Percentiles rank a stretch among this genome's conserved stretches.
phyloP scores from a whole-genome alignment of 2,797 vertebrate species.

The Hydrophis major region DNA sequence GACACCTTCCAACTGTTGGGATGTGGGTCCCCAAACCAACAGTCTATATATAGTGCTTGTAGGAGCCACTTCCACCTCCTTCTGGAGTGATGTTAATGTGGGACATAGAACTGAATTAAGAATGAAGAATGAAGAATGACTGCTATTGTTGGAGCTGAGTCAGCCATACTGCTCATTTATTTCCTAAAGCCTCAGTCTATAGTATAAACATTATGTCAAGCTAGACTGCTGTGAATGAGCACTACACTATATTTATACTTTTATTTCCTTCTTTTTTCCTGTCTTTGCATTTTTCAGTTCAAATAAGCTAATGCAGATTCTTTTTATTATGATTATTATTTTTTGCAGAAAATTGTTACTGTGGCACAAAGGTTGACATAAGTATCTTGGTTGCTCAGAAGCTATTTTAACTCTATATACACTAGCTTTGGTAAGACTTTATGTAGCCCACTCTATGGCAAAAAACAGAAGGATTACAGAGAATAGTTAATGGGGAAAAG shows the following conservation, averaged over 20 bases:
- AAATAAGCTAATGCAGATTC: conserved; percentile 39
- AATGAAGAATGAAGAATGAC: background rate
- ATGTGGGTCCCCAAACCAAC: background rate
- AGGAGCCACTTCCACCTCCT: background rate
- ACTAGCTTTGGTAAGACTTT: background rate
- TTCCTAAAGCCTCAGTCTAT: conserved; percentile 8
- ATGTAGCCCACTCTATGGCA: conserved; percentile 51
- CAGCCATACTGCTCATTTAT: background rate
- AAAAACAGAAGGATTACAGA: conserved; percentile 42
- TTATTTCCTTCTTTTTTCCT: conserved; percentile 18
- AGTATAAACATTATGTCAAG: background rate
- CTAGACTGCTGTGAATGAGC: background rate
- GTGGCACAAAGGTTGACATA: background rate
- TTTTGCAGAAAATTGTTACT: background rate
- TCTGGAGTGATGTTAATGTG: background rate
- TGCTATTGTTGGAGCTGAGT: conserved; percentile 11
- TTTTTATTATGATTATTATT: background rate
- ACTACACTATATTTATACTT: conserved; percentile 24
- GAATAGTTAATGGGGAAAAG: background rate
- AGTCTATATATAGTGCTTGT: background rate
- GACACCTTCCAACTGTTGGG: background rate
- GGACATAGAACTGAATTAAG: background rate
- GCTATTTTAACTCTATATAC: rapidly evolving
- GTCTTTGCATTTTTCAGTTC: conserved; percentile 9
- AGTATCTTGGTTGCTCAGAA: background rate